Evolutionary conservation across 1,140 invertebrate species (phyloP), one percentile per base, ranked within the genome.

Genomic region (Drosophila chauvacae): DNA sequence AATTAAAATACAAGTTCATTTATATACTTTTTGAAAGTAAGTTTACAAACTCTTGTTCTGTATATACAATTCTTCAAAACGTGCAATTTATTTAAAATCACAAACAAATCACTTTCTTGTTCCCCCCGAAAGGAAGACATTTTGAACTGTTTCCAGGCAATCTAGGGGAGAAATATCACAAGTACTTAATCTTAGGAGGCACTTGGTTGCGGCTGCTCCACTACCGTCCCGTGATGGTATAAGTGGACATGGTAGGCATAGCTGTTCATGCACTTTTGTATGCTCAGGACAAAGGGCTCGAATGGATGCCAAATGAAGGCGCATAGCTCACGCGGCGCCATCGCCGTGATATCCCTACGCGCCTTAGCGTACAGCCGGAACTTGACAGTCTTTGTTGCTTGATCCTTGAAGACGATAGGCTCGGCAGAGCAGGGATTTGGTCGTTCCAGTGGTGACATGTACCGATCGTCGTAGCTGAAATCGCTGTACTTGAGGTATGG

Each of bases 241-340:
- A 99, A 94, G 90, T 99, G 98, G 93, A 99, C 98, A 94, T 98
- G 98, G 42, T 99, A 97, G 74, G 98, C 96, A 93, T 99, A 99
- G 92, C 98, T 97, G n/a, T 97, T 95, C 93, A 98, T 98, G 14
- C 97, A 98, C 82, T 98, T 94, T 93, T 99, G 98, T 20, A 99
- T 97, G 84, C 97, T 99, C 60, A 99, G 98, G 10, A 97, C 97
- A 93, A 99, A 98, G 10, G 98, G 98, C 93, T 99, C 98, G 39
- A 96, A 97, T 0, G 98, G 98, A 94, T 99, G 98, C 93, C 98
- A 99, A n/a, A 97, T 98, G 92, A 99, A 99, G 10, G 98, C 98
- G n/a, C 99, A 98, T 2, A 99, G 94, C 77, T 91, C 97, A 93
- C 80, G 81, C 0, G 74, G 81, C 0, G 70, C 64, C 26, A 60